Evolutionary conservation across 92 coral and sea anemone species (phyloP), one percentile per base, ranked within the genome.

Genomic region (Desmophyllum pertusum): DNA sequence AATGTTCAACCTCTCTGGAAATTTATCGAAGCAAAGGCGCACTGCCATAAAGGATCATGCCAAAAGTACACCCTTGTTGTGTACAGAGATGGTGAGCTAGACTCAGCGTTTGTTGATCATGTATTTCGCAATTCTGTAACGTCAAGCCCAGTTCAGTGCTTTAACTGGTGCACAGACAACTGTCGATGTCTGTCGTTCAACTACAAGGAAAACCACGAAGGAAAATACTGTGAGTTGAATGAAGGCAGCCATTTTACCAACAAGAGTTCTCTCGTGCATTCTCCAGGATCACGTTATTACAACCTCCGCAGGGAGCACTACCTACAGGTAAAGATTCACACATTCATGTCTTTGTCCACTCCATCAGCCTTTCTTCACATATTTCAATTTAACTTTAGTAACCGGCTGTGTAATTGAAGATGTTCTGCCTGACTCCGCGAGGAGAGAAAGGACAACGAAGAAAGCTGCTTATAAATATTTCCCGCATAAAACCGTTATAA

Each of bases 121-220:
- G 83, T 79, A 42, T 79, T 79, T 13, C 74, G 65, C 83, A 30
- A 17, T 36, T 63, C 74, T 42, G 18, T 29, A 11, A 79, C 42
- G 27, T 30, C 21, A 21, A 63, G 29, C 62, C 74, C 73, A 65
- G 21, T 79, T 79, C 57, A 29, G 50, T 79, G 83, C 61, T 29
- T 6, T 35, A 19, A 10, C 4, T 65, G 3, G 83, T 79, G 83
- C 17, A 37, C 29, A 38, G 73, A 78, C 17, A 59, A 78, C 73
- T 78, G 73, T 64, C 59, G 42, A 35, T 78, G 83, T 63, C 63
- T 78, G 83, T 78, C 83, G 73, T 64, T 78, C 73, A 78, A 78
- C 83, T 64, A 21, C 73, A 64, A 78, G 73, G 83, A 43, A 31
- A 64, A 14, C 23, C 43, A 45, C 41, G 10, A 19, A 9, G 72